Percentiles rank a stretch among this genome's conserved stretches.
Conservation (phyloP, 2,888 invertebrate species). For the Altica lythri region DNA sequence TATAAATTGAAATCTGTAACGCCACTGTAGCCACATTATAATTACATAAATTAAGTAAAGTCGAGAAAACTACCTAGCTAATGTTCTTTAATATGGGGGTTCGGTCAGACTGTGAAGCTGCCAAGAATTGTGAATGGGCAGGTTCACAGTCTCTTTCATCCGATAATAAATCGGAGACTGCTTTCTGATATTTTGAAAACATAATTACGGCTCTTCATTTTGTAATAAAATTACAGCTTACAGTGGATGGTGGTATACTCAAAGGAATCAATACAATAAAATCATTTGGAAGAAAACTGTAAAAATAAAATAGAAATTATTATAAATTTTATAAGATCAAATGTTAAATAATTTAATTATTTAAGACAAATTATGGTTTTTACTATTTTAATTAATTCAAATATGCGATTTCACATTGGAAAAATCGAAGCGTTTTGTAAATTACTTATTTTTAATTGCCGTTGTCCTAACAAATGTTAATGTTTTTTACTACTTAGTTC, state of each 20-base stretch:
- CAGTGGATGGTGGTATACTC: slow-evolving; percentile 32
- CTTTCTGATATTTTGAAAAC: slow-evolving; percentile 57
- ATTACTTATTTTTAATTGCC: too few relatives aligned
- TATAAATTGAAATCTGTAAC: slow-evolving; percentile 4
- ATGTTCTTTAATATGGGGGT: slow-evolving; percentile 55
- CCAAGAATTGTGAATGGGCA: slow-evolving; percentile 17
- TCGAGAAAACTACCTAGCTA: slow-evolving; percentile 57
- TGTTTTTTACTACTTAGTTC: too few relatives aligned
- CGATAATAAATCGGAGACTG: slow-evolving; percentile 63
- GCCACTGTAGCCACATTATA: slow-evolving; percentile 46
- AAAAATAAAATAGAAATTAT: neutral
- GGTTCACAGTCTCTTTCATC: slow-evolving; percentile 53
- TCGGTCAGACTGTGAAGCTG: slow-evolving; percentile 46
- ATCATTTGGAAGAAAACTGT: neutral
- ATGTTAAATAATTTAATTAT: too few relatives aligned
- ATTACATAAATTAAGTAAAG: slow-evolving; percentile 56
- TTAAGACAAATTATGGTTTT: too few relatives aligned
- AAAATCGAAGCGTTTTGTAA: too few relatives aligned
- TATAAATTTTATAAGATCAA: too few relatives aligned
- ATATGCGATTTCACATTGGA: too few relatives aligned
- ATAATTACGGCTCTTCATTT: slow-evolving; percentile 56
- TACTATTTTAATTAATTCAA: too few relatives aligned
- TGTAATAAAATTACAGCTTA: slow-evolving; percentile 52
- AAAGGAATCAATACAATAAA: slow-evolving; percentile 9
- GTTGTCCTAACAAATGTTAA: too few relatives aligned